Evolutionary conservation across 1,140 invertebrate genomes (phyloP).

Genomic region (Aporrectodea caliginosa): DNA sequence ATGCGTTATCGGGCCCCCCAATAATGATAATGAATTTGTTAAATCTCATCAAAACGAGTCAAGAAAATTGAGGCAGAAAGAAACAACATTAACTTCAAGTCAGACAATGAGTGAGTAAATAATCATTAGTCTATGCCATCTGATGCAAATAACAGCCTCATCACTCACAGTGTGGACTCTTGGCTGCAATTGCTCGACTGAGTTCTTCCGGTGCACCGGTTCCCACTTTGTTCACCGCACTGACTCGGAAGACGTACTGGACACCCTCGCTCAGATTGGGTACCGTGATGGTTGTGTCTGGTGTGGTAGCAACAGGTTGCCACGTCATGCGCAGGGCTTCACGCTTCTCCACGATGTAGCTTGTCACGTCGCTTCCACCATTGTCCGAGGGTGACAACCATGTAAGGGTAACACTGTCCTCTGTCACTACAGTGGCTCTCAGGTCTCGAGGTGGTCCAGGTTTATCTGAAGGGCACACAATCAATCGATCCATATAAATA

Average conservation of each 20-base stretch:
- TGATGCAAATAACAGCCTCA: too few relatives aligned
- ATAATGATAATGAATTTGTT: constrained; percentile 86
- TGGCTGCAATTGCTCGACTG: constrained; percentile 69
- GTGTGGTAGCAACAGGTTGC: constrained; percentile 37
- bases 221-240: constrained; percentile 82
- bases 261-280: constrained; percentile 85
- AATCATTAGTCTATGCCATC: too few relatives aligned
- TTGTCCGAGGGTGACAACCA: constrained; percentile 89
- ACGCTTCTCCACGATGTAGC: constrained; percentile 85
- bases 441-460: constrained; percentile 62
- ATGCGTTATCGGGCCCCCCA: constrained; percentile 44
- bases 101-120: too few relatives aligned
- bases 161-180: constrained; percentile 86
- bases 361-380: constrained; percentile 80
- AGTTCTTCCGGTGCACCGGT: constrained; percentile 78
- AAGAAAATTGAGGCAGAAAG: too few relatives aligned
- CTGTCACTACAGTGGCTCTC: constrained; percentile 82
- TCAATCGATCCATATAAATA: too few relatives aligned
- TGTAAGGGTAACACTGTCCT: constrained; percentile 76
- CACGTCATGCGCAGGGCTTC: constrained; percentile 65
- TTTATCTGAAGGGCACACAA: constrained; percentile 66
- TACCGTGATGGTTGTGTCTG: constrained; percentile 66
- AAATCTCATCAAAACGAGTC: too few relatives aligned
- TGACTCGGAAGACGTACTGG: constrained; percentile 92
- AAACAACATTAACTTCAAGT: too few relatives aligned